A percentile compares a stretch with the other conserved stretches of the same genome.
Conservation (phyloP, 2,888 invertebrate genomes). For the Bembecia ichneumoniformis region DNA sequence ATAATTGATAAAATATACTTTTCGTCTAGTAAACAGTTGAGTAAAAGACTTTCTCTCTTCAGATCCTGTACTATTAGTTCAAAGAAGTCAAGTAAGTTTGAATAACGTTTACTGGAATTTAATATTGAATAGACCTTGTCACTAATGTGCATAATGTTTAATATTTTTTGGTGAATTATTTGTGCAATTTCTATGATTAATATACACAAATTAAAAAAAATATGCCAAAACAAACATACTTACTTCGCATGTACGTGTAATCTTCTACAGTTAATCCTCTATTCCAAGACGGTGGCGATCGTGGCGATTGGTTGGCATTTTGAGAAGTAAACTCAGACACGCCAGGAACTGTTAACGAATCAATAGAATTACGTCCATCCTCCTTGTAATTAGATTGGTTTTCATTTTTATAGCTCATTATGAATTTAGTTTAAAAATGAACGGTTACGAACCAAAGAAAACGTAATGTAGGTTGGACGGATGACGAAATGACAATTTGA, state of each 20-base stretch:
- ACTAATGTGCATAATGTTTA: no score
- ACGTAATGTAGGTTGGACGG: constrained; percentile 20
- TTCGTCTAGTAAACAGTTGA: no score
- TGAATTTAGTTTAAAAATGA: constrained; percentile 42
- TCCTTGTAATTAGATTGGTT: constrained; percentile 29
- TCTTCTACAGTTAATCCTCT: constrained; percentile 81
- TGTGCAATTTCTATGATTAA: no score
- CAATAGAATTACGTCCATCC: constrained; percentile 40
- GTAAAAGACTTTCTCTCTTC: no score
- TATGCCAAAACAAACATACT: constrained; percentile 59
- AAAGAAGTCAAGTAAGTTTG: no score
- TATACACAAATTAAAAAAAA: no score
- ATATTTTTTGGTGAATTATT: no score
- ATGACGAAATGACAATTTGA: constrained; percentile 44
- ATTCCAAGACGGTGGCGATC: constrained; percentile 77
- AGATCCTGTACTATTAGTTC: no score
- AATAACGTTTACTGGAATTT: no score
- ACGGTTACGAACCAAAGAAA: constrained; percentile 55
- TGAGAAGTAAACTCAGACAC: constrained; percentile 86
- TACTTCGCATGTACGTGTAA: constrained; percentile 82
- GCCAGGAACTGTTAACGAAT: constrained; percentile 83
- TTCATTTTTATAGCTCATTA: constrained; percentile 41
- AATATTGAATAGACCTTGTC: no score
- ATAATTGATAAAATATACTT: no score
- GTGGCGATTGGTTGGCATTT: constrained; percentile 53